These are phyloP conservation scores for Noctua fimbriata DNA, from an alignment of 2,888 invertebrate genomes.

Conservation along the genomic window DNA sequence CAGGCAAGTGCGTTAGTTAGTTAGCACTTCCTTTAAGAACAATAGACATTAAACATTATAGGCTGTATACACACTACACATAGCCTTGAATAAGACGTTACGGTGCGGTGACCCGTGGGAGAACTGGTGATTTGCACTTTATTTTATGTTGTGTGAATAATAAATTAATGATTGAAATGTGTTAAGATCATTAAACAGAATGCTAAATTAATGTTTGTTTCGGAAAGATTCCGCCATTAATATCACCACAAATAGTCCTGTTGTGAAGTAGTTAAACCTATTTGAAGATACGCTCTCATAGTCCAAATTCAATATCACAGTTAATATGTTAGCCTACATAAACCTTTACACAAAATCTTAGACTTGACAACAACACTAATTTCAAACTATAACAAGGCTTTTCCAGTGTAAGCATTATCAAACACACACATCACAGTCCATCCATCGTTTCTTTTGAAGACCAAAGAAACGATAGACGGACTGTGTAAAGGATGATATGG, in stretches of 20 bases:
- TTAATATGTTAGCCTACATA: not conserved
- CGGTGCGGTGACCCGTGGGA: slow-evolving; percentile 50
- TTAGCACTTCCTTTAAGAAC: slow-evolving; percentile 68
- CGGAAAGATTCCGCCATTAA: not conserved
- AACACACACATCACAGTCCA: no score
- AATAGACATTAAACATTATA: slow-evolving; percentile 64
- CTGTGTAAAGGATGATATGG: no score
- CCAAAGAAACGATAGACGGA: no score
- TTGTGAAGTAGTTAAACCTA: not conserved
- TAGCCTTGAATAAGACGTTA: slow-evolving; percentile 48
- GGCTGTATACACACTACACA: slow-evolving; percentile 28
- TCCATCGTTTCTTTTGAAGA: no score
- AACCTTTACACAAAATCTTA: not conserved
- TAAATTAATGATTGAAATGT: not conserved
- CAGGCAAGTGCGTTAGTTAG: slow-evolving; percentile 38
- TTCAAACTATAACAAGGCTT: not conserved
- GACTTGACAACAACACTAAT: not conserved
- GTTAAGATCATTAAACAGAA: not conserved
- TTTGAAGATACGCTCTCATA: not conserved
- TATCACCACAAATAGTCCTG: not conserved
- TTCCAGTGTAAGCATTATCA: not conserved
- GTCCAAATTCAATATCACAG: not conserved
- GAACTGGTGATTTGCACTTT: slow-evolving; percentile 18
- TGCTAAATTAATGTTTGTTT: not conserved
- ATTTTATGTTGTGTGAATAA: slow-evolving; percentile 11